Evolutionary conservation across 2,113 vertebrate species (phyloP).

Genomic region (Chlorocebus sabaeus): DNA sequence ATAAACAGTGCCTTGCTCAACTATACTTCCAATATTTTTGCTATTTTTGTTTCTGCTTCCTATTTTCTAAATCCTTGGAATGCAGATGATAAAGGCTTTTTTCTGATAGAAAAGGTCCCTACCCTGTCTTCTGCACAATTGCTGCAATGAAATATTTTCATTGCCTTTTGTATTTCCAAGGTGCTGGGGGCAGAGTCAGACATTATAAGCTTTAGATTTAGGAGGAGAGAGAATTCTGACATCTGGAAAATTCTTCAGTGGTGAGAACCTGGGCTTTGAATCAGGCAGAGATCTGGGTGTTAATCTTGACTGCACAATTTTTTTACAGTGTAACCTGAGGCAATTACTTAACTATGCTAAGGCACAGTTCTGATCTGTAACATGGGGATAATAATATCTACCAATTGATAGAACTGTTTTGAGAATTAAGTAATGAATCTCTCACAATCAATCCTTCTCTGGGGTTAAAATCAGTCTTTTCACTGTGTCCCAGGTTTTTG

Average conservation of each 20-base stretch:
- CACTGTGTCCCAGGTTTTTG: not conserved
- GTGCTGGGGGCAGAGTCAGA: not conserved
- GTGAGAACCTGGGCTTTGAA: not conserved
- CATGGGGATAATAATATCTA: not conserved
- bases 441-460: not conserved
- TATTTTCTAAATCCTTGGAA: not conserved
- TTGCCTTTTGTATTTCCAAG: not conserved
- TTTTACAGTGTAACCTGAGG: not conserved
- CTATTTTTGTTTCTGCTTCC: not conserved
- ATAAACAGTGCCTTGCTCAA: not conserved
- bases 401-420: not conserved
- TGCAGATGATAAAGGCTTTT: not conserved
- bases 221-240: not conserved
- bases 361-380: not conserved
- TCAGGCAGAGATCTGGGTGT: not conserved
- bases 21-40: not conserved
- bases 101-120: not conserved
- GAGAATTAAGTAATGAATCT: not conserved
- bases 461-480: conserved; percentile 8
- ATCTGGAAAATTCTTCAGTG: not conserved
- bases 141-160: not conserved
- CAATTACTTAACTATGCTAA: not conserved
- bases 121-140: conserved; percentile 12
- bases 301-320: not conserved
- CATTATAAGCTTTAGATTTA: not conserved